Base-by-base conservation (phyloP, 1,140 invertebrate genomes). In the Proales similis region DNA sequence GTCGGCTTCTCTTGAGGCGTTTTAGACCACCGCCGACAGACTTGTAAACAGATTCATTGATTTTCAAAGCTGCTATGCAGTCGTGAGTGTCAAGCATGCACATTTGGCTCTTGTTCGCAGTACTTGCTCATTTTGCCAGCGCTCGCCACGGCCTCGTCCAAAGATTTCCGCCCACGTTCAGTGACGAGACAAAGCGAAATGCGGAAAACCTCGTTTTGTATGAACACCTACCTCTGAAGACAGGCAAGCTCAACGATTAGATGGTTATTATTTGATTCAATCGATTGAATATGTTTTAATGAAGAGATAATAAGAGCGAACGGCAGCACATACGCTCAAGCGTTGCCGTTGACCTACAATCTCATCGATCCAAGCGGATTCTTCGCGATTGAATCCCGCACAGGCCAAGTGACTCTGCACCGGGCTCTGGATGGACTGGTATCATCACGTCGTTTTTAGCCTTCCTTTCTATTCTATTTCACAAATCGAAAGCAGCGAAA, bases 221-320 rank as follows among this genome's bases (percentile, higher is more conserved):
- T 43, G 51, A 57, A 24, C 39, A 57, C 17, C 17, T 57, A 12
- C 51, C 51, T 7, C 45, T 57, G 26, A 26, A 42, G n/a, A 57
- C 51, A 29, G 51, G 51, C 45, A 51, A 19, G 11, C 26, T 51
- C 22, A 51, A 51, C 1, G 20, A 30, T 48, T 27, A 14, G 22
- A 32, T 11, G 9, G 11, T 33, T 49, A 20, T 4, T 14, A 12
- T 33, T 12, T 9, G n/a, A 7, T 6, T 32, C 30, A 12, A 30
- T 46, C 12, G 3, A 26, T 30, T 48, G 29, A 48, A 48, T 26
- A n/a, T 30, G 12, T 5, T 27, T 12, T 53, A 26, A 33, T 2
- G 9, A 26, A 57, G 51, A 57, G 32, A 57, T 57, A 42, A 22
- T 57, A 20, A 26, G 19, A 5, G 51, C 17, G 3, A n/a, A 22